A percentile compares a stretch with the other conserved stretches of the same genome.
Conservation (phyloP, 2,797 vertebrate species). For the Tinamus major region DNA sequence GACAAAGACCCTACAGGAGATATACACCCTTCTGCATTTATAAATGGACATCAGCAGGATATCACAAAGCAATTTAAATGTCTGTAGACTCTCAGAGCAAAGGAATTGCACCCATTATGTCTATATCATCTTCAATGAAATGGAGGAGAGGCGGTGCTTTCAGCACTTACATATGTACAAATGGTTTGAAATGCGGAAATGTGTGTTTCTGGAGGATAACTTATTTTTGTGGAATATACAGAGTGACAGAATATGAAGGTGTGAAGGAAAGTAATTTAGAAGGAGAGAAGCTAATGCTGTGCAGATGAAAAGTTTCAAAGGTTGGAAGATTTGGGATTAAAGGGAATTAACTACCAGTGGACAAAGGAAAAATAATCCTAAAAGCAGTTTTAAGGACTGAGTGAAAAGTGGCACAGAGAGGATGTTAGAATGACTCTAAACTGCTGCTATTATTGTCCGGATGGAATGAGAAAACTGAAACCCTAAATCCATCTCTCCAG, state of each 20-base stretch:
- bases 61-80: neutral
- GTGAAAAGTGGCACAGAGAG: neutral
- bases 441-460: neutral
- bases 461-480: neutral
- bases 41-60: neutral
- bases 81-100: neutral
- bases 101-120: neutral
- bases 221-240: neutral
- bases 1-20: neutral
- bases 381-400: slow-evolving; percentile 27
- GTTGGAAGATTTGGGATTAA: slow-evolving; percentile 22
- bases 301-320: slow-evolving; percentile 16
- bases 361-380: slow-evolving; percentile 51
- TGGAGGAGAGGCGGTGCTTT: neutral
- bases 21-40: neutral
- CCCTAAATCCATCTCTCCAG: neutral
- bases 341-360: slow-evolving; percentile 16
- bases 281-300: neutral
- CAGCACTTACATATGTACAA: neutral
- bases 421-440: slow-evolving; percentile 19
- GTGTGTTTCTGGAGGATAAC: neutral
- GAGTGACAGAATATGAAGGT: neutral
- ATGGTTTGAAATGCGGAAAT: neutral
- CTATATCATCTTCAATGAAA: neutral
- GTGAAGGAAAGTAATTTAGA: slow-evolving; percentile 16